Evolutionary conservation across 2,113 vertebrate genomes (phyloP), one percentile per base, ranked within the genome.

Genomic region (Spea multiplicata): DNA sequence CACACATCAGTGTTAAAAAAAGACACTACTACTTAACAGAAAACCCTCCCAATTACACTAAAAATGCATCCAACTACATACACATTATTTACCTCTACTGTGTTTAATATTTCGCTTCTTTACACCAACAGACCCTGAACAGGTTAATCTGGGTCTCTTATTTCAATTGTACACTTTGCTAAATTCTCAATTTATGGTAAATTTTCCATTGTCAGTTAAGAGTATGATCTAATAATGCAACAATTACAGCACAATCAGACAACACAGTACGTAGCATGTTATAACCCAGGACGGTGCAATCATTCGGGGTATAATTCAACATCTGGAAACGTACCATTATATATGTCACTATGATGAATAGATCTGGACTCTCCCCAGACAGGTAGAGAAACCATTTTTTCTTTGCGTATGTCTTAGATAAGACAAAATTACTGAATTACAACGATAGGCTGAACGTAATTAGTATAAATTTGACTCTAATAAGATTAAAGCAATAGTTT

Each of bases 331-430:
- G 62, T 47, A 57, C 62, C 77, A 80, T 80, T 80, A 80, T 53
- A n/a, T 57, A 73, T 73, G 71, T 80, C 77, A 80, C 13, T 30
- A 73, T 80, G 77, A 80, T 73, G 52, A 80, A 80, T 80, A 67
- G 77, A 79, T 73, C 59, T 48, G 16, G 62, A 62, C 64, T 80
- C 62, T 55, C 71, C 77, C 52, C 44, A 8, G 9, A 45, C 64
- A 79, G 71, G 77, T 66, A 59, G 64, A 79, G 71, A 49, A 66
- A 72, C 50, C 16, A 66, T 44, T 55, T 53, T 44, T 48, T 44
- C 8, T 73, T 47, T 57, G 52, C 71, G 76, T 53, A 71, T 64
- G 48, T 48, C 48, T 70, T 64, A 49, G 68, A 78, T 71, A 78
- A 78, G 48, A 66, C 52, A 59, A 50, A 47, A 80, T 80, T 44